Evolutionary conservation across 2,888 invertebrate species (phyloP).

Genomic region (Leptinotarsa juncta): DNA sequence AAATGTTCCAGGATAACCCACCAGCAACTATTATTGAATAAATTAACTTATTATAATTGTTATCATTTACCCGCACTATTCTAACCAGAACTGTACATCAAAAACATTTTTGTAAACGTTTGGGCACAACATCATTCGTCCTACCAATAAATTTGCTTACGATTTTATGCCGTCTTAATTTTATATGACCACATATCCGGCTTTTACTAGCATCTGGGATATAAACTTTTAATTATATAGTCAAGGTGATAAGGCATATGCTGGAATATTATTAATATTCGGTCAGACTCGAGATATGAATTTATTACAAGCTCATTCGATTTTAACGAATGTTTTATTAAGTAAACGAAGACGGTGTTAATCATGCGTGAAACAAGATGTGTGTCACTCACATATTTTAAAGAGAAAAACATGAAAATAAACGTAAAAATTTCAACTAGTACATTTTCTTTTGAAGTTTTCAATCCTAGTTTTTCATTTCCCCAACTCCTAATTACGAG

Average conservation of each 20-base stretch:
- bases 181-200: conserved; percentile 50
- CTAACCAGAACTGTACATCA: not conserved
- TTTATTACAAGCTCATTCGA: conserved; percentile 6
- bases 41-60: too few species aligned
- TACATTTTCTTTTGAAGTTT: too few species aligned
- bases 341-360: not conserved
- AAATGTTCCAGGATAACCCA: too few species aligned
- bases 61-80: too few species aligned
- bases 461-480: too few species aligned
- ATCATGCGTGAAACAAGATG: not conserved
- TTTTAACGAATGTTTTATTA: not conserved
- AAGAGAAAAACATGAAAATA: too few species aligned
- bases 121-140: conserved; percentile 22
- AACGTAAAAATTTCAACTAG: too few species aligned
- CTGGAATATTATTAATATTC: conserved; percentile 36
- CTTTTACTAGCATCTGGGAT: conserved; percentile 50
- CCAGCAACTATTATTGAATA: too few species aligned
- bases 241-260: conserved; percentile 52
- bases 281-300: conserved; percentile 21
- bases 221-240: conserved; percentile 51
- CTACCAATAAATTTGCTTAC: conserved; percentile 36
- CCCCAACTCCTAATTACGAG: too few species aligned
- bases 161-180: conserved; percentile 40
- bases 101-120: conserved; percentile 6
- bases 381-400: too few species aligned